Evolutionary conservation across 2,797 vertebrate species (phyloP).

Genomic region (Hyperoplus lanceolatus): DNA sequence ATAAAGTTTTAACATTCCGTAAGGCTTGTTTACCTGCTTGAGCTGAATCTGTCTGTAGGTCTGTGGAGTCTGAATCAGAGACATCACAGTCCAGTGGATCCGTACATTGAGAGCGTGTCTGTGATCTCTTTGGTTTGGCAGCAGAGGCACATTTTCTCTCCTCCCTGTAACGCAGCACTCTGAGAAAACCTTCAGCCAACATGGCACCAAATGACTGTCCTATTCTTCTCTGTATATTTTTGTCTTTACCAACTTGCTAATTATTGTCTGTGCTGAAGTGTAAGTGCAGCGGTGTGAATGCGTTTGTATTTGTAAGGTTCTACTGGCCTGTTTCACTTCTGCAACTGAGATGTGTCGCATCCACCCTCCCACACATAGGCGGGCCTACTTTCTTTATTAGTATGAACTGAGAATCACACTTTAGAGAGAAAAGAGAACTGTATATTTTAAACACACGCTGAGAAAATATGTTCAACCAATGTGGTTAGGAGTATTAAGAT

Average conservation of each 20-base stretch:
- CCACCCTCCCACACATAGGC: conserved; percentile 15
- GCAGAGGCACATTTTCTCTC: conserved; percentile 43
- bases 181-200: conserved; percentile 78
- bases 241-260: background rate
- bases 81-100: background rate
- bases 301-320: background rate
- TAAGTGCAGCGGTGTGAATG: background rate
- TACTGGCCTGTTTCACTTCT: conserved; percentile 78
- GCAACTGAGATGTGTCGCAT: conserved; percentile 37
- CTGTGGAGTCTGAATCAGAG: background rate
- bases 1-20: background rate
- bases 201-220: conserved; percentile 44
- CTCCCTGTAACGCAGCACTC: conserved; percentile 68
- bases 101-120: background rate
- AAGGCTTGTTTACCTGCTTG: conserved; percentile 62
- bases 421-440: conserved; percentile 29
- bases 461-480: background rate
- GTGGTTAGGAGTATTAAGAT: background rate
- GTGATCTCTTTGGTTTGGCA: conserved; percentile 23
- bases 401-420: conserved; percentile 31
- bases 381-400: conserved; percentile 70
- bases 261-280: background rate
- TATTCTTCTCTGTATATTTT: conserved; percentile 1
- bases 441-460: background rate
- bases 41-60: conserved; percentile 2